Conservation (phyloP, 2,113 vertebrate genomes). For the Dicentrarchus labrax region DNA sequence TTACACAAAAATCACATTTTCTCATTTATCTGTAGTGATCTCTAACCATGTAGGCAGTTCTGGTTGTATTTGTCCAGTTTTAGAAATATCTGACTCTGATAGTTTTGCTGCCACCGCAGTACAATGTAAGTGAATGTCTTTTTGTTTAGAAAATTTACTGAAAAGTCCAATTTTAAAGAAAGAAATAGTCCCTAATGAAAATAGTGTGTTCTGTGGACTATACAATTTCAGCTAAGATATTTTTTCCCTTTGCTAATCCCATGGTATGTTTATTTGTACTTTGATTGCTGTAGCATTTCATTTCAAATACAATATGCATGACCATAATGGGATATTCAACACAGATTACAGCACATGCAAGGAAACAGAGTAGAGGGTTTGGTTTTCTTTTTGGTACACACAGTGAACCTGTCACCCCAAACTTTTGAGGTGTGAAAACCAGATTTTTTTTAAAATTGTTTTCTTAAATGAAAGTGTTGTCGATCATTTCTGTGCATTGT, state of each 20-base stretch:
- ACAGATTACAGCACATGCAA: background rate
- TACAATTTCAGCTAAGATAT: background rate
- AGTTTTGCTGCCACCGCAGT: background rate
- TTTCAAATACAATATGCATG: background rate
- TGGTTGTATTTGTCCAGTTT: background rate
- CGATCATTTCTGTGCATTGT: conserved; percentile 15
- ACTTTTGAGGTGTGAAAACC: background rate
- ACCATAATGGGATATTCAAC: background rate
- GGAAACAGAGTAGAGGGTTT: background rate
- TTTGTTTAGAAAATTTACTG: background rate
- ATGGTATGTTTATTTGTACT: background rate
- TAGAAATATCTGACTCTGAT: background rate
- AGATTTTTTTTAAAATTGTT: background rate
- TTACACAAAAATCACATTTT: no score
- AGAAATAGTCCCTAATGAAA: background rate
- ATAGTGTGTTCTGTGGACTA: no score
- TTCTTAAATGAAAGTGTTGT: conserved; percentile 10
- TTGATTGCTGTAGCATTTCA: background rate
- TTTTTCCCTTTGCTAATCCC: background rate
- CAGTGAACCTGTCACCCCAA: background rate
- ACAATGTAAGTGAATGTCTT: no score
- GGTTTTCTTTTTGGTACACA: background rate
- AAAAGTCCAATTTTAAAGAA: no score
- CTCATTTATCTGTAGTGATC: background rate
- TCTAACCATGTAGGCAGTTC: background rate